Evolutionary conservation across 2,797 vertebrate genomes (phyloP), one percentile per base, ranked within the genome.

Genomic region (Danionella dracula): DNA sequence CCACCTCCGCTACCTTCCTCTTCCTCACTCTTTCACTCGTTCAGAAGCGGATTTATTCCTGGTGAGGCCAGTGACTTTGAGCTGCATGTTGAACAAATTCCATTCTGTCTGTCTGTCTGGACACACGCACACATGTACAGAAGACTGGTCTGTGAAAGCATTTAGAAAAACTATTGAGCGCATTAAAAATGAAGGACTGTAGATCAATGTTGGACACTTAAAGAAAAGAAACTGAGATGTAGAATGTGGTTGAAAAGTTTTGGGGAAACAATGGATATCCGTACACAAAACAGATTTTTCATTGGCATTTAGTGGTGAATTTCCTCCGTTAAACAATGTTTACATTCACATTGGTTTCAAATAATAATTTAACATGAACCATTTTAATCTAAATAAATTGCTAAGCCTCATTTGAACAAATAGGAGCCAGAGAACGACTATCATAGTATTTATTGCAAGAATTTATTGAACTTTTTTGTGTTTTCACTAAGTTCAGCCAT

Each of bases 1-100:
- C 75, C 72, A 76, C 38, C 35, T 41, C 37, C 61, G 50, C 23
- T 73, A 46, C 55, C 15, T 59, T 40, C 41, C 31, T 60, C 61
- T 70, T 51, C 23, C 63, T 60, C 48, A 44, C 32, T 37, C 64
- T 57, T 51, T 67, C 62, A 68, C 64, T 37, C 45, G 35, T 51
- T 53, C 35, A 42, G 19, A 64, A 45, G 20, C n/a, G 31, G 34
- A 46, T 42, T 64, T 53, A 44, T 37, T 53, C 44, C 44, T 49
- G 17, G 50, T 58, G 56, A 60, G 20, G 56, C 50, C 66, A 55
- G 57, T 70, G 70, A 70, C 70, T 48, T 31, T n/a, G 51, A 55
- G 53, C 67, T 73, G 70, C 61, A 68, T 62, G 66, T 66, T n/a
- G n/a, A 58, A 46, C 62, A 31, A 55, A 59, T 27, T 32, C 13